A percentile compares a stretch with the other conserved stretches of the same genome.
phyloP scores from a whole-genome alignment of 2,797 vertebrate genomes.

The Pseudomugil tenellus region DNA sequence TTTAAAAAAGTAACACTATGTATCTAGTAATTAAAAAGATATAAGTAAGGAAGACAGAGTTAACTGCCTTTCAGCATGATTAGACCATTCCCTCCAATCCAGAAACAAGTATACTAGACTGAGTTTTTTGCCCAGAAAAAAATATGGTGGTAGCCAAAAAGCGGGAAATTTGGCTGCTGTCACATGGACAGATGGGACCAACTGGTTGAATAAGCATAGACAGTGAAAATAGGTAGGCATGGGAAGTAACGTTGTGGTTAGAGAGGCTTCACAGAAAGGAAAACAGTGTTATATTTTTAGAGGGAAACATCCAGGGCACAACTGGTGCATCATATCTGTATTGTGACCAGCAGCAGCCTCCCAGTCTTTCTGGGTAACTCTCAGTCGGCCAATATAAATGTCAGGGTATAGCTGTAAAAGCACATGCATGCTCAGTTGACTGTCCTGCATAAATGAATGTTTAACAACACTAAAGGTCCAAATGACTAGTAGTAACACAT shows the following conservation, averaged over 20 bases:
- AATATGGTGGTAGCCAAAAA: slow-evolving; percentile 15
- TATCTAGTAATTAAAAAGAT: slow-evolving; percentile 45
- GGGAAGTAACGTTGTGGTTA: slow-evolving; percentile 46
- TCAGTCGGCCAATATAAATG: slow-evolving; percentile 46
- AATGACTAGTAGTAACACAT: slow-evolving; percentile 1
- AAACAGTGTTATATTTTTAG: slow-evolving; percentile 27
- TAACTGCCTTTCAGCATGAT: slow-evolving; percentile 16
- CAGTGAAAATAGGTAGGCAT: slow-evolving; percentile 29
- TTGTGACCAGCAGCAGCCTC: slow-evolving; percentile 26
- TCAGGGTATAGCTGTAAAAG: slow-evolving; percentile 41
- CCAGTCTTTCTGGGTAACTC: slow-evolving; percentile 39
- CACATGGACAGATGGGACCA: slow-evolving; percentile 21
- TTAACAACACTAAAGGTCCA: slow-evolving; percentile 39
- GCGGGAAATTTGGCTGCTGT: slow-evolving; percentile 1
- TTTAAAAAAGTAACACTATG: slow-evolving; percentile 1
- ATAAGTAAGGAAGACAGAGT: slow-evolving; percentile 22
- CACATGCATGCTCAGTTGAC: slow-evolving; percentile 32
- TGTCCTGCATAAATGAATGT: slow-evolving; percentile 51
- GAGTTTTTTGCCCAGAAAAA: slow-evolving; percentile 1
- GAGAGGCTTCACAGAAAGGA: slow-evolving; percentile 7
- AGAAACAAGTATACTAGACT: slow-evolving; percentile 23
- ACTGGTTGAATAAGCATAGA: slow-evolving; percentile 20
- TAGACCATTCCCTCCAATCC: slow-evolving; percentile 20
- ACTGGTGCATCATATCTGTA: slow-evolving; percentile 33
- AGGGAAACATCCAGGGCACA: slow-evolving; percentile 28